A percentile compares a stretch with the other conserved stretches of the same genome.
Evolutionary conservation across 2,113 vertebrate species (phyloP).

Genomic region (Lagopus leucura): DNA sequence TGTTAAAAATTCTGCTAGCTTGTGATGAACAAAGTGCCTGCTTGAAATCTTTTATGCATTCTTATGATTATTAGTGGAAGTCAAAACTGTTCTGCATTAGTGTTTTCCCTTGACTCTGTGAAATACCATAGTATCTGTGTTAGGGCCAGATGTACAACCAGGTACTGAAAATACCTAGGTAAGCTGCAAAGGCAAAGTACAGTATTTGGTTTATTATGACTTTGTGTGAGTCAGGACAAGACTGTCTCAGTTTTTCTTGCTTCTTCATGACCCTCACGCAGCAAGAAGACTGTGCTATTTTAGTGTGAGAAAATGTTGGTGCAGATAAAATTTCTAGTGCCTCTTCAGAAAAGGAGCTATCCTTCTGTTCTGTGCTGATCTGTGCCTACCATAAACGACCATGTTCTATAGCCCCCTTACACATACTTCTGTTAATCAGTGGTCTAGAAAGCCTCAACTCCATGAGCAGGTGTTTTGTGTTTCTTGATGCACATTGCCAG

Average conservation of each 20-base stretch:
- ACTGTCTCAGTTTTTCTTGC: background rate
- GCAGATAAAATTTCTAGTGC: background rate
- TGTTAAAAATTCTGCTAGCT: background rate
- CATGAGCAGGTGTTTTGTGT: background rate
- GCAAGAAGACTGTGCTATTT: background rate
- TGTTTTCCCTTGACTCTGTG: rapidly evolving
- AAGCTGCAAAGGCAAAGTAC: background rate
- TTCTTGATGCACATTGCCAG: background rate
- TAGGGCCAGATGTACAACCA: background rate
- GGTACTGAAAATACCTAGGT: background rate
- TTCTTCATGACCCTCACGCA: background rate
- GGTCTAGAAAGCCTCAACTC: rapidly evolving
- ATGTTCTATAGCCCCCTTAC: background rate
- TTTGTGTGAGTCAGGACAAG: background rate
- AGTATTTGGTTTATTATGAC: background rate
- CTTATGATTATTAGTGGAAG: rapidly evolving
- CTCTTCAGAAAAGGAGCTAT: background rate
- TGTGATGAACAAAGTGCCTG: background rate
- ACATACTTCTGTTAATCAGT: rapidly evolving
- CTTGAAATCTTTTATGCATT: background rate
- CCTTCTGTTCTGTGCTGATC: background rate
- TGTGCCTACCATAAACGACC: background rate
- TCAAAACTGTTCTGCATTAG: background rate
- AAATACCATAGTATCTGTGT: rapidly evolving
- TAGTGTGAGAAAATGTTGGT: background rate